These are phyloP conservation scores for Clarias fuscus DNA, from an alignment of 2,797 vertebrate genomes.

Conservation along the genomic window DNA sequence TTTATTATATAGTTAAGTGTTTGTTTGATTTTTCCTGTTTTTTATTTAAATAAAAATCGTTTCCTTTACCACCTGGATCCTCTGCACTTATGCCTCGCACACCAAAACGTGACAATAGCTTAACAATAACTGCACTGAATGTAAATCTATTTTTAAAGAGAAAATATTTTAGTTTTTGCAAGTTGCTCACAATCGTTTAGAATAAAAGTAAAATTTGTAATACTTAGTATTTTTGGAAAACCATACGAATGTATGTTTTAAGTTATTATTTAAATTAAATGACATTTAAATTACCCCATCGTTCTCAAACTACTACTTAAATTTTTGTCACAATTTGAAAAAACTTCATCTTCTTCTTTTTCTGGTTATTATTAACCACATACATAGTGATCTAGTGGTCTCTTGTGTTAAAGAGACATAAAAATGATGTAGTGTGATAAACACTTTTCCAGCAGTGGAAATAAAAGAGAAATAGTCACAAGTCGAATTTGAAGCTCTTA, in stretches of 20 bases:
- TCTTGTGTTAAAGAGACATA: background rate
- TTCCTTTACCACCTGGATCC: too few species aligned
- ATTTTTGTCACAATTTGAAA: background rate
- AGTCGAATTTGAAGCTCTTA: constrained; percentile 8
- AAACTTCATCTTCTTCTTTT: background rate
- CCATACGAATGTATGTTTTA: background rate
- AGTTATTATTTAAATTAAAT: background rate
- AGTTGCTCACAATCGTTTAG: background rate
- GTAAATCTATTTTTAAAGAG: background rate
- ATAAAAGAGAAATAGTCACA: background rate
- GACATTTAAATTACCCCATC: background rate
- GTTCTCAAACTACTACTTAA: background rate
- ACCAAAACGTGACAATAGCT: too few species aligned
- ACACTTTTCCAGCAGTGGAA: background rate
- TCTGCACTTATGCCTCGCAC: too few species aligned
- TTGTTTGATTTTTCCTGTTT: too few species aligned
- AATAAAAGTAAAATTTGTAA: background rate
- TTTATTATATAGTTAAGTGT: too few species aligned
- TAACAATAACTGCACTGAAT: background rate
- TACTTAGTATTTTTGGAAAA: background rate
- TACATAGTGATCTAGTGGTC: background rate
- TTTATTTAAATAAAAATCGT: too few species aligned
- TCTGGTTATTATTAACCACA: background rate
- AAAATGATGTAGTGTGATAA: background rate
- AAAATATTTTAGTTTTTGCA: background rate